Evolutionary conservation across 1,140 invertebrate genomes (phyloP).

Genomic region (Archegozetes longisetosus): DNA sequence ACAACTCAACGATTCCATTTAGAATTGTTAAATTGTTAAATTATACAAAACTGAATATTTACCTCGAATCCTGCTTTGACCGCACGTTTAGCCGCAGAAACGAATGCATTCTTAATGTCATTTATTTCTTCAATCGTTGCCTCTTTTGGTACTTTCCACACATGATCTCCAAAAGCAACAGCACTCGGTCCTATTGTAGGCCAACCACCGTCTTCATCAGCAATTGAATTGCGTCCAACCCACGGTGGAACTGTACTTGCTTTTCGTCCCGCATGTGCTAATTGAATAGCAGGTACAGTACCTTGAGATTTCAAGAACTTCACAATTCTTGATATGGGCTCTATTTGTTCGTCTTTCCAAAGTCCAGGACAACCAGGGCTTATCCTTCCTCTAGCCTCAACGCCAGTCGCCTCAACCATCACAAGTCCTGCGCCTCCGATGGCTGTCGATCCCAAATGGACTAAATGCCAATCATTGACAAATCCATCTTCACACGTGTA

Average conservation of each 20-base stretch:
- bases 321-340: background rate
- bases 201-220: background rate
- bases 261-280: background rate
- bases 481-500: slow-evolving; percentile 1
- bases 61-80: background rate
- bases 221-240: background rate
- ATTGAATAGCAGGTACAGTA: background rate
- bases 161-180: background rate
- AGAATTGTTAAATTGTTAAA: too few relatives aligned
- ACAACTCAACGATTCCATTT: too few relatives aligned
- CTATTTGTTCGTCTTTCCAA: slow-evolving; percentile 6
- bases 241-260: background rate
- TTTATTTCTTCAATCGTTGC: slow-evolving; percentile 1
- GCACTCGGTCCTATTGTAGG: background rate
- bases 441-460: background rate
- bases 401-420: slow-evolving; percentile 7
- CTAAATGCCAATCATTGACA: slow-evolving; percentile 3
- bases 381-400: slow-evolving; percentile 3
- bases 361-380: background rate
- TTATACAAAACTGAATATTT: too few relatives aligned
- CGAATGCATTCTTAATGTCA: background rate
- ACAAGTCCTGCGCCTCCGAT: slow-evolving; percentile 9
- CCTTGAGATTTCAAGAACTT: background rate
- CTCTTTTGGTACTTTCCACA: background rate
- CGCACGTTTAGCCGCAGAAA: background rate